A percentile compares a stretch with the other conserved stretches of the same genome.
These are phyloP conservation scores for Podiceps cristatus DNA, from an alignment of 2,113 vertebrate genomes.

Conservation along the genomic window DNA sequence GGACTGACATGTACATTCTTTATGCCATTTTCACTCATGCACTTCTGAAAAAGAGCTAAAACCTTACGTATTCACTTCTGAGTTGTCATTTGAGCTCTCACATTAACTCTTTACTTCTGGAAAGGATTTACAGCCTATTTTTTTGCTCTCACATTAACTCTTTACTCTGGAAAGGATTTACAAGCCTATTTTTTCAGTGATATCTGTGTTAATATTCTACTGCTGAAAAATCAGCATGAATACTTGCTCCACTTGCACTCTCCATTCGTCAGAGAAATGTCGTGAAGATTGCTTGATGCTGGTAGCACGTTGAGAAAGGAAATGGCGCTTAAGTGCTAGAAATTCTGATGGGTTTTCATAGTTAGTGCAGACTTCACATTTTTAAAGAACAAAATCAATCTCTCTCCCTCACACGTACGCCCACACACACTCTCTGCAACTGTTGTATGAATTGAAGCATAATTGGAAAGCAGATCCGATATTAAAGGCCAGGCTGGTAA, in stretches of 20 bases:
- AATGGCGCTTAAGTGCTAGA: slow-evolving; percentile 43
- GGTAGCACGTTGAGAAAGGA: neutral
- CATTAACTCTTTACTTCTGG: slow-evolving; percentile 11
- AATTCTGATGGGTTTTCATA: slow-evolving; percentile 53
- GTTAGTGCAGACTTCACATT: slow-evolving; percentile 52
- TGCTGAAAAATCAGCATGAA: neutral
- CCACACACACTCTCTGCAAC: slow-evolving; percentile 58
- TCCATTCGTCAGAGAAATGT: neutral
- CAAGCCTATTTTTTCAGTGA: neutral
- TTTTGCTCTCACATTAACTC: neutral
- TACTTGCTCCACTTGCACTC: neutral
- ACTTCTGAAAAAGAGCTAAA: neutral
- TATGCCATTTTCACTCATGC: neutral
- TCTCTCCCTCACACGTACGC: slow-evolving; percentile 33
- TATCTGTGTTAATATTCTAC: neutral
- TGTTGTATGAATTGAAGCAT: slow-evolving; percentile 55
- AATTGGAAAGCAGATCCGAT: slow-evolving; percentile 54
- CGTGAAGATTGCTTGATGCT: neutral
- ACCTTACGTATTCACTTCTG: neutral
- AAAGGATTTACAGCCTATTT: neutral
- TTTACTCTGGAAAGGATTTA: neutral
- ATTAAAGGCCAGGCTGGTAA: slow-evolving; percentile 65
- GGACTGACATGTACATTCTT: neutral
- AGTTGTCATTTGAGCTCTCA: neutral
- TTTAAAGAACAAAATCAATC: slow-evolving; percentile 63